phyloP scores from a whole-genome alignment of 2,113 vertebrate genomes.

The Xiphorhynchus elegans region DNA sequence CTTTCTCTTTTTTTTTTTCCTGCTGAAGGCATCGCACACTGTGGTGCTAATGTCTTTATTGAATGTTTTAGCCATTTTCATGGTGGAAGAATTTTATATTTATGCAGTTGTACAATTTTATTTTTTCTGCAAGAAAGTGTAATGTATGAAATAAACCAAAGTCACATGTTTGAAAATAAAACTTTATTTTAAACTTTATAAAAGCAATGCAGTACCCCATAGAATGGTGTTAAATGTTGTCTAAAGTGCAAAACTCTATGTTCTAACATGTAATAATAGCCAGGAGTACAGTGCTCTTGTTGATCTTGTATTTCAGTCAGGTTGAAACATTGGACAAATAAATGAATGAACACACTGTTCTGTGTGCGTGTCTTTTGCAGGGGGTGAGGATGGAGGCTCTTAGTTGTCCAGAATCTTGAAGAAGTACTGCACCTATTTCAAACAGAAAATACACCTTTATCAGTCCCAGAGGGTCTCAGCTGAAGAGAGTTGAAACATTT shows the following conservation, averaged over 20 bases:
- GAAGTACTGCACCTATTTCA: slow-evolving; percentile 91
- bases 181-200: slow-evolving; percentile 91
- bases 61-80: slow-evolving; percentile 99
- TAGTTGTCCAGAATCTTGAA: slow-evolving; percentile 91
- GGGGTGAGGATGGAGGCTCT: not conserved
- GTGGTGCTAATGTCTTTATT: slow-evolving; percentile 92
- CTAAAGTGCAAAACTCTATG: slow-evolving; percentile 91
- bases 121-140: slow-evolving; percentile 94
- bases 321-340: slow-evolving; percentile 92
- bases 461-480: fast-evolving
- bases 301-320: slow-evolving; percentile 93
- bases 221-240: slow-evolving; percentile 89
- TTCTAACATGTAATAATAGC: slow-evolving; percentile 89
- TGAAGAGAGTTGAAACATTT: fast-evolving
- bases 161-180: slow-evolving; percentile 94
- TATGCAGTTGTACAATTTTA: slow-evolving; percentile 99
- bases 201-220: slow-evolving; percentile 95
- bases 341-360: slow-evolving; percentile 77
- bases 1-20: slow-evolving; percentile 68
- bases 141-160: slow-evolving; percentile 99
- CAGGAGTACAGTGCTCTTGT: slow-evolving; percentile 90
- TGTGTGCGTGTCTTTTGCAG: not conserved
- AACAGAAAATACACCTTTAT: not conserved
- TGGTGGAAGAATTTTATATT: slow-evolving; percentile 99
- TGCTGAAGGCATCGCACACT: slow-evolving; percentile 89